Conservation (phyloP, 2,797 vertebrate species). For the Lithobates sylvaticus region DNA sequence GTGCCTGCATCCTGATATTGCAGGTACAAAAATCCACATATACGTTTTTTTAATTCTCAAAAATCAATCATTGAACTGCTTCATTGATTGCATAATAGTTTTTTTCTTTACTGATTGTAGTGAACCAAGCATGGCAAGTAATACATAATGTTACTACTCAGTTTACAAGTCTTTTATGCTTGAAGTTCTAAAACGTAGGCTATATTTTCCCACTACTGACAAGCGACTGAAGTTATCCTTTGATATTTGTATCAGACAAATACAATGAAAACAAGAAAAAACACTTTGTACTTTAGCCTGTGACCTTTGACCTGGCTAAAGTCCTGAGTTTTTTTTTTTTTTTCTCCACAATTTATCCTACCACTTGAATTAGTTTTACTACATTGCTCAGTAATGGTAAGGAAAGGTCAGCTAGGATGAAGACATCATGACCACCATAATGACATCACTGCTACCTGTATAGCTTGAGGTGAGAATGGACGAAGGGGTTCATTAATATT, state of each 20-base stretch:
- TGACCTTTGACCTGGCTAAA: not conserved
- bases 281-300: not conserved
- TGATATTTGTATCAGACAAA: not conserved
- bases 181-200: not conserved
- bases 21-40: too few species aligned
- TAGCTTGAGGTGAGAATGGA: not conserved
- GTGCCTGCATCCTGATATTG: too few species aligned
- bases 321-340: not conserved
- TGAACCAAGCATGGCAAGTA: not conserved
- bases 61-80: not conserved
- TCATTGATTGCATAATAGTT: not conserved
- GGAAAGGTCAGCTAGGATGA: not conserved
- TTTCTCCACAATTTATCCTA: not conserved
- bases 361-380: not conserved
- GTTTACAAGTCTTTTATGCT: not conserved
- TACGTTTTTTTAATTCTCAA: too few species aligned
- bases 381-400: not conserved
- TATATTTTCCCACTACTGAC: not conserved
- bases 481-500: not conserved
- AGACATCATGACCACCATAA: not conserved
- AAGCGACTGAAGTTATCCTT: not conserved
- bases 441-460: not conserved
- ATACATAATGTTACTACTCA: not conserved
- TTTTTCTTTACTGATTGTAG: not conserved
- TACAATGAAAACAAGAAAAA: too few species aligned